phyloP scores from a whole-genome alignment of 2,797 vertebrate species.

The Diglossa cyanea region DNA sequence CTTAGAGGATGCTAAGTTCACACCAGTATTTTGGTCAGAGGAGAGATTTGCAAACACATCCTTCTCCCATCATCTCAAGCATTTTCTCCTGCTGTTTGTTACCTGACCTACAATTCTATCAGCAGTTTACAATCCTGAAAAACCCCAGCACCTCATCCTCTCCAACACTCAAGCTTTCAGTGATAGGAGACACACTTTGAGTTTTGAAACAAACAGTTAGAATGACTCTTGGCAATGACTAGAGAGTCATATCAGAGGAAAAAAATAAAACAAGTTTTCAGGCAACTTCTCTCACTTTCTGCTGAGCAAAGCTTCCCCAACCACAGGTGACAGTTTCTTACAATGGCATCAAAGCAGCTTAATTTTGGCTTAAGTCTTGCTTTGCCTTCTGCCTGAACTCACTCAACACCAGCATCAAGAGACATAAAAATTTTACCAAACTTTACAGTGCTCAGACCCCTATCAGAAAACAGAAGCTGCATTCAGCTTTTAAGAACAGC shows the following conservation, averaged over 20 bases:
- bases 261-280: background rate
- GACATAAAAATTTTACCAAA: background rate
- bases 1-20: background rate
- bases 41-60: background rate
- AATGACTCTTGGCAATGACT: background rate
- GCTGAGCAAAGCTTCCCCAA: background rate
- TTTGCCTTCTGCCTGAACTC: background rate
- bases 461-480: background rate
- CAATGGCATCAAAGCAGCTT: background rate
- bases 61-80: background rate
- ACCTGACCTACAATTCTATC: background rate
- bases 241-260: fast-evolving
- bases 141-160: background rate
- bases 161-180: fast-evolving
- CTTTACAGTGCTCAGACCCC: background rate
- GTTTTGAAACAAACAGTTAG: background rate
- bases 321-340: fast-evolving
- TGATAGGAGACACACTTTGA: background rate
- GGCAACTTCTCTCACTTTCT: background rate
- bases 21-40: background rate
- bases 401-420: background rate
- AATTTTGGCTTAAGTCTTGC: background rate
- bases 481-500: background rate
- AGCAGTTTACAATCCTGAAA: background rate
- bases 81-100: background rate